Evolutionary conservation across 1,140 invertebrate genomes (phyloP), one percentile per base, ranked within the genome.

Genomic region (Drosophila bifasciata): DNA sequence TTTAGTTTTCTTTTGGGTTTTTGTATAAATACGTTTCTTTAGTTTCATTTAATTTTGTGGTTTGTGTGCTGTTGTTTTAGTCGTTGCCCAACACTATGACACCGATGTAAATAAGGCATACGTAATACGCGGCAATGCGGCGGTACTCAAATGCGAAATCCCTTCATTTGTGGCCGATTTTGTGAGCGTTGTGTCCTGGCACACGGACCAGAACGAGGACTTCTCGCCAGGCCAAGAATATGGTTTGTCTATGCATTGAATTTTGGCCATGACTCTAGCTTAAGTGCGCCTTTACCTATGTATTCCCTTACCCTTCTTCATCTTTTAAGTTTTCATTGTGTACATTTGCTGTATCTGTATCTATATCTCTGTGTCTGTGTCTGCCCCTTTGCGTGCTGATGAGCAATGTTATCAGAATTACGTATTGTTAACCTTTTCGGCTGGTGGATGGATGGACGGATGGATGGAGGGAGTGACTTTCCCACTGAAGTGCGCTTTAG

Each of bases 81-180:
- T 97, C 91, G 96, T 98, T 71, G 94, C 96, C 74, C 97, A 98
- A 92, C 94, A 95, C 89, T 98, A 97, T 92, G 96, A 97, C 79
- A 96, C 96, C 16, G 96, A 98, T 92, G 97, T 97, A 78, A 96
- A 97, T 93, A 97, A 98, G 92, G 97, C 97, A 73, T 98, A 97
- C 92, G 97, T 97, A 5, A 98, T 98, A 80, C 94, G 96, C 90
- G 97, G 97, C 51, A 98, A 98, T 92, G 96, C 97, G 44, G 97
- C 97, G n/a, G 95, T 98, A 74, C 93, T 99, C 48, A 97, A 97
- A 91, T 99, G 97, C 93, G 95, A 96, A 90, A 97, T 98, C 76
- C 97, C 97, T 17, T 96, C 96, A 16, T 98, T 97, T 92, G 97
- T 98, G 46, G 96, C 96, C 28, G 97, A 98, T 92, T 98, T 98